Evolutionary conservation across 92 coral and sea anemone genomes (phyloP).

Genomic region (Meandrina meandrites): DNA sequence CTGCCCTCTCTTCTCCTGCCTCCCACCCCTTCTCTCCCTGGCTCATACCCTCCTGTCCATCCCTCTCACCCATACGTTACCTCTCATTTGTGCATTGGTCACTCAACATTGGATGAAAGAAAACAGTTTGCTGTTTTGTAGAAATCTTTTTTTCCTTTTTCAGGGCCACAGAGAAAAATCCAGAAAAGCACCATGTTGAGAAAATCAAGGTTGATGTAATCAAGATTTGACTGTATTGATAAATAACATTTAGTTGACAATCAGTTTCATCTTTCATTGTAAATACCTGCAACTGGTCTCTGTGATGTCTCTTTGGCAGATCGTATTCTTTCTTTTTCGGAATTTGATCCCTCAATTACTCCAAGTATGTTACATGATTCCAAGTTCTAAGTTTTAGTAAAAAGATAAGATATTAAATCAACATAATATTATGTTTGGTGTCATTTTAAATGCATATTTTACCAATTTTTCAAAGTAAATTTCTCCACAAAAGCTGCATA

Average conservation of each 20-base stretch:
- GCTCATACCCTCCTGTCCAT: too few species aligned
- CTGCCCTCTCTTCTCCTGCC: too few species aligned
- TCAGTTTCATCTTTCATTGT: not conserved
- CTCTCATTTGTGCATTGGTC: too few species aligned
- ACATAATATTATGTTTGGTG: too few species aligned
- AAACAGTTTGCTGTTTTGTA: too few species aligned
- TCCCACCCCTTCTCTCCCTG: too few species aligned
- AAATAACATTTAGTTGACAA: not conserved
- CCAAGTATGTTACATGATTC: conserved; percentile 67
- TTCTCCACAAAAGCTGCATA: not conserved
- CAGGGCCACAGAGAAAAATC: too few species aligned
- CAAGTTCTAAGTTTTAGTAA: conserved; percentile 40
- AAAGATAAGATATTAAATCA: not conserved
- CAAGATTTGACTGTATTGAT: not conserved
- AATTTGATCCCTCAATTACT: conserved; percentile 85
- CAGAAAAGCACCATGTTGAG: not conserved
- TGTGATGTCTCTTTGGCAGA: conserved; percentile 86
- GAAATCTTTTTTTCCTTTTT: too few species aligned
- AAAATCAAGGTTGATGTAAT: not conserved
- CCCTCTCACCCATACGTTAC: too few species aligned
- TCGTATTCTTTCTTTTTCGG: conserved; percentile 72
- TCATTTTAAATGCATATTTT: too few species aligned
- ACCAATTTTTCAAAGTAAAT: not conserved
- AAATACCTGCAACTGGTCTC: conserved; percentile 81
- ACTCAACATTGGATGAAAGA: too few species aligned